These are phyloP conservation scores for Thalassarche chlororhynchos DNA, from an alignment of 2,113 vertebrate species.

Conservation along the genomic window DNA sequence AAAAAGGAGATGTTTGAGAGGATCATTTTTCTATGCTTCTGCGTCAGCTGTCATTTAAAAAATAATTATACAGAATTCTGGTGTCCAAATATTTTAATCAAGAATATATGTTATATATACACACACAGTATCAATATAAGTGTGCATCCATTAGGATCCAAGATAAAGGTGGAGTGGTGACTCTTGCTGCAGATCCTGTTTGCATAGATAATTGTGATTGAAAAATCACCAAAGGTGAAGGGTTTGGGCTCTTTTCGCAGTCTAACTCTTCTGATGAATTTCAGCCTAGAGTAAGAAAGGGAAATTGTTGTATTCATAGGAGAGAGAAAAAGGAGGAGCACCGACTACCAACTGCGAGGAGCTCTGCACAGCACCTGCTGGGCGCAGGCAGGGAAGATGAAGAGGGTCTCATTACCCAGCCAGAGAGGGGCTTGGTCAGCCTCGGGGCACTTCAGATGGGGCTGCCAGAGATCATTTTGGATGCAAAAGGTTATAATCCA, in stretches of 20 bases:
- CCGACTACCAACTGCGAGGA: not conserved
- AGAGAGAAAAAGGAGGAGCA: not conserved
- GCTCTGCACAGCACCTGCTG: fast-evolving
- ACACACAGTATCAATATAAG: not conserved
- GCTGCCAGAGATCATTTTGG: not conserved
- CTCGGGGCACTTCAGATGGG: not conserved
- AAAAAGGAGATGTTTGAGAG: not conserved
- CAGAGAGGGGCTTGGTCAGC: not conserved
- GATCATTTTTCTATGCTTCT: not conserved
- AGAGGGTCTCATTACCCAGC: not conserved
- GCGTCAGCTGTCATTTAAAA: not conserved
- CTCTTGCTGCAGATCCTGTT: not conserved
- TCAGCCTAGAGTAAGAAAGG: not conserved
- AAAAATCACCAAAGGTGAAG: not conserved
- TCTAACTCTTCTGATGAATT: not conserved
- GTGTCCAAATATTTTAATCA: not conserved
- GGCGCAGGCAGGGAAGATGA: not conserved
- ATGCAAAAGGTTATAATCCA: not conserved
- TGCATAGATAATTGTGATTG: not conserved
- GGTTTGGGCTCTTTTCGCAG: not conserved
- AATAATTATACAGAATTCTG: not conserved
- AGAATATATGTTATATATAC: fast-evolving
- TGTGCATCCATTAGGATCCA: too few species aligned
- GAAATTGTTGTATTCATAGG: not conserved
- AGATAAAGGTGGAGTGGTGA: not conserved